Evolutionary conservation across 2,113 vertebrate species (phyloP).

Genomic region (Anser cygnoides): DNA sequence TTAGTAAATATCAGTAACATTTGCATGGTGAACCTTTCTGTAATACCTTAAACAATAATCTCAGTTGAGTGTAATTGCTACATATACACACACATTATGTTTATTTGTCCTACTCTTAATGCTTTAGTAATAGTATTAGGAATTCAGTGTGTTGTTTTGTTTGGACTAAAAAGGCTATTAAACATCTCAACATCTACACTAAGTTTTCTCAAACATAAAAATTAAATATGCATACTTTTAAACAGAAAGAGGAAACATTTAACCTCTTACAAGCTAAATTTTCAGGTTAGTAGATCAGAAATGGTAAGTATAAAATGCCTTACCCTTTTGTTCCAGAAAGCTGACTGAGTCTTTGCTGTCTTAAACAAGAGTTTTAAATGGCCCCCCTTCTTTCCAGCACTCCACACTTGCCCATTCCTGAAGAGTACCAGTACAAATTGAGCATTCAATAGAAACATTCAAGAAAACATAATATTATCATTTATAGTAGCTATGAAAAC

Average conservation of each 20-base stretch:
- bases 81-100: neutral
- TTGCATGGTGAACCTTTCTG: too few species aligned
- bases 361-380: constrained; percentile 93
- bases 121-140: neutral
- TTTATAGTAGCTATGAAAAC: too few species aligned
- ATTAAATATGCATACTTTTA: neutral
- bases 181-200: neutral
- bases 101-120: neutral
- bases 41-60: neutral
- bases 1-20: neutral
- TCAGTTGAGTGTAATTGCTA: neutral
- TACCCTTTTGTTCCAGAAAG: constrained; percentile 98
- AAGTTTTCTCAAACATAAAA: neutral
- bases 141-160: neutral
- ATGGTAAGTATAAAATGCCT: constrained; percentile 10
- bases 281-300: neutral
- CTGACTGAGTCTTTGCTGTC: constrained; percentile 96
- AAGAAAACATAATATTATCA: constrained; percentile 21
- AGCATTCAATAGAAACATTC: constrained; percentile 29
- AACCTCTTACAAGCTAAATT: neutral
- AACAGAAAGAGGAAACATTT: neutral
- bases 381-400: constrained; percentile 93
- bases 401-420: constrained; percentile 99
- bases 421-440: constrained; percentile 73
- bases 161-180: neutral